These are phyloP conservation scores for Ptilodon capucinus DNA, from an alignment of 2,888 invertebrate genomes.

Conservation along the genomic window DNA sequence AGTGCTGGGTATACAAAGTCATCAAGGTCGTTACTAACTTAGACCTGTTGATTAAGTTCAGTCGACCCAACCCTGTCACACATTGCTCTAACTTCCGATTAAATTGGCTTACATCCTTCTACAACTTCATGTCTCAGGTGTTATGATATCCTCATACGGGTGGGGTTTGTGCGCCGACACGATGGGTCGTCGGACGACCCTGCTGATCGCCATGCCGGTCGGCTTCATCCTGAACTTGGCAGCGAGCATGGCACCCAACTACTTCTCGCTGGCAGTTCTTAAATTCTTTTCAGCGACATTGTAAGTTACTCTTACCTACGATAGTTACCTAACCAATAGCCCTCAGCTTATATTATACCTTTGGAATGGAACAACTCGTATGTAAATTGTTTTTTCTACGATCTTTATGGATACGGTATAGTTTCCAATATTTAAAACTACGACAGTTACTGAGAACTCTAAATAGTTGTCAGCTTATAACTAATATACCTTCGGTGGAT, in stretches of 20 bases:
- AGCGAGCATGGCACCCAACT: constrained; percentile 59
- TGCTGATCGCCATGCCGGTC: constrained; percentile 63
- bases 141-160: constrained; percentile 64
- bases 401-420: no score
- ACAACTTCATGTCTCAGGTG: constrained; percentile 37
- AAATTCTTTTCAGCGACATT: constrained; percentile 64
- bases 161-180: constrained; percentile 71
- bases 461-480: no score
- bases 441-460: no score
- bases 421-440: no score
- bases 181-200: constrained; percentile 53
- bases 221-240: constrained; percentile 51
- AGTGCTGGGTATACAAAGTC: no score
- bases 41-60: no score
- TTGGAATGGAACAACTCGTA: neutral
- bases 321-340: neutral
- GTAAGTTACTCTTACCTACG: constrained; percentile 44
- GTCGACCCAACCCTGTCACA: no score
- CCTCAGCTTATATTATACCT: neutral
- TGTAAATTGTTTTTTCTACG: no score
- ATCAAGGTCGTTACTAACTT: no score
- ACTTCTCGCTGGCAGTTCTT: constrained; percentile 45
- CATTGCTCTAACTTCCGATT: no score
- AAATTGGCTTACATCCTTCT: no score
- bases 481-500: no score